Evolutionary conservation across 2,113 vertebrate species (phyloP).

Genomic region (Nothobranchius kuhntae): DNA sequence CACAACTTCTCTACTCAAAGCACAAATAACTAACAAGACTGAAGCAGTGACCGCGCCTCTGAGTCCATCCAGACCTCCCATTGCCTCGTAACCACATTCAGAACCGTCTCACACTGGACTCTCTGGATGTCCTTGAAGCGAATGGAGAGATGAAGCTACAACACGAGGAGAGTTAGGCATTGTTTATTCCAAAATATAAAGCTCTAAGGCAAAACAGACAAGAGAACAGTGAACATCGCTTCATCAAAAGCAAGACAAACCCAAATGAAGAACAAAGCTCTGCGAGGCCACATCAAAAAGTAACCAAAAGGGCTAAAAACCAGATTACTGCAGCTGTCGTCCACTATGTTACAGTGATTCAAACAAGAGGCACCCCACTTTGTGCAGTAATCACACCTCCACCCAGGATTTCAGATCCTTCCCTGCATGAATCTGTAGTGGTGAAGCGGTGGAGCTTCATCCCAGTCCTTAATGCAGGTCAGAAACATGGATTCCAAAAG

Average conservation of each 20-base stretch:
- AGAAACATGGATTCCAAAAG: constrained; percentile 4
- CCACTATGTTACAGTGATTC: constrained; percentile 46
- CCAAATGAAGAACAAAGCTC: constrained; percentile 42
- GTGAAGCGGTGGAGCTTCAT: neutral
- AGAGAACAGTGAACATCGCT: constrained; percentile 56
- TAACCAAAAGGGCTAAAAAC: constrained; percentile 37
- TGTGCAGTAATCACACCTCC: constrained; percentile 38
- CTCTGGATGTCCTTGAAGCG: neutral
- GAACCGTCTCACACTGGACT: neutral
- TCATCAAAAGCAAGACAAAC: constrained; percentile 63
- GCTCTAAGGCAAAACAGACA: constrained; percentile 76
- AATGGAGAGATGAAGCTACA: constrained; percentile 15
- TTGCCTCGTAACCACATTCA: neutral
- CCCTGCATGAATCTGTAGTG: constrained; percentile 5
- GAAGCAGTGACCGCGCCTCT: constrained; percentile 3
- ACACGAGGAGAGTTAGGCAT: constrained; percentile 64
- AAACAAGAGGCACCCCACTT: constrained; percentile 42
- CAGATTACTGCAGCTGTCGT: constrained; percentile 41
- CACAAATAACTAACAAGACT: constrained; percentile 16
- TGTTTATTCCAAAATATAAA: constrained; percentile 81
- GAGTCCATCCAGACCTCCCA: neutral
- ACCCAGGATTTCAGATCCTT: constrained; percentile 2
- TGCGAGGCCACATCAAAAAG: constrained; percentile 16
- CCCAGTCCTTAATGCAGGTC: constrained; percentile 25
- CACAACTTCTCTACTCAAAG: constrained; percentile 18